These are phyloP conservation scores for Tetranychus piercei DNA, from an alignment of 2,888 invertebrate genomes.

Conservation along the genomic window DNA sequence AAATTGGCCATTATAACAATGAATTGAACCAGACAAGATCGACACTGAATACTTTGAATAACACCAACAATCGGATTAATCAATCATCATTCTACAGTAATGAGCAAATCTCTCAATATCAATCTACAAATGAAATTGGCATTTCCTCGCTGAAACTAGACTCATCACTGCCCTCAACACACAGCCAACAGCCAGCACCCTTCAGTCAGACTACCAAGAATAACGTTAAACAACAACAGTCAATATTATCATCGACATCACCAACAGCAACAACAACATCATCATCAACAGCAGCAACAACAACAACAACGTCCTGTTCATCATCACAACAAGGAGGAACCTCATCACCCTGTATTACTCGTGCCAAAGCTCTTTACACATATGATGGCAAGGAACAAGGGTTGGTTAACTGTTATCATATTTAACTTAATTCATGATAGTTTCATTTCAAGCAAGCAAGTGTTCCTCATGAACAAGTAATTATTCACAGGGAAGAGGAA, in stretches of 20 bases:
- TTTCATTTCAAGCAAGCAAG: no score
- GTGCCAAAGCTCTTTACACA: slow-evolving; percentile 70
- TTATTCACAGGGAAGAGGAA: no score
- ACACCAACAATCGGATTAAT: not conserved
- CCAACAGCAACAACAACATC: slow-evolving; percentile 5
- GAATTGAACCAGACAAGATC: not conserved
- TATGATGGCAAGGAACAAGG: slow-evolving; percentile 64
- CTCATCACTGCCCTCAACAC: slow-evolving; percentile 8
- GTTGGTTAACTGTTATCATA: slow-evolving; percentile 36
- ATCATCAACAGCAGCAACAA: not conserved
- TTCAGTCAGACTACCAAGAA: not conserved
- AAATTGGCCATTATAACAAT: not conserved
- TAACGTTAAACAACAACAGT: not conserved
- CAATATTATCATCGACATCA: not conserved
- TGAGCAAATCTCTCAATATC: not conserved
- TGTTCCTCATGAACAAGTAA: no score
- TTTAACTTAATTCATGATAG: no score
- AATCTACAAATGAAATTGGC: not conserved
- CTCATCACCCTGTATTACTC: slow-evolving; percentile 39
- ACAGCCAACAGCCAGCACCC: slow-evolving; percentile 13
- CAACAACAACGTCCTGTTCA: not conserved
- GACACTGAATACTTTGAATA: not conserved
- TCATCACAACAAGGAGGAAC: not conserved
- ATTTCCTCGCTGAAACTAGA: not conserved
- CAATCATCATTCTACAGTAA: not conserved